These are phyloP conservation scores for Marronus borbonicus DNA, from an alignment of 2,888 invertebrate species.

Conservation along the genomic window DNA sequence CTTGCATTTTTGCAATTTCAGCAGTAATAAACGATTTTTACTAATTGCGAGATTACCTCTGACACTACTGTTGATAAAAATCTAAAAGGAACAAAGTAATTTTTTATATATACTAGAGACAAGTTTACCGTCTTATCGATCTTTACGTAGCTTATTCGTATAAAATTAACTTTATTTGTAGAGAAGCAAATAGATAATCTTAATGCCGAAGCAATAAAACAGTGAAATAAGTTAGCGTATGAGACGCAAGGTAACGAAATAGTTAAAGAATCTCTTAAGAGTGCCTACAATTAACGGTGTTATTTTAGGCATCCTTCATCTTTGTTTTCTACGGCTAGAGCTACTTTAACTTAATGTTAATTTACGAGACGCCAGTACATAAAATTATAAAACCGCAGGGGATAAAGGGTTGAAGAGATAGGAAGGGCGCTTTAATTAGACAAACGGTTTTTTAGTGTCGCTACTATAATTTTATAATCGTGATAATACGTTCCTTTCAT, in stretches of 20 bases:
- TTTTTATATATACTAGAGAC: no score
- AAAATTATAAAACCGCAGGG: slow-evolving; percentile 22
- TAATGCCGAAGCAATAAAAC: not conserved
- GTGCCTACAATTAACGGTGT: not conserved
- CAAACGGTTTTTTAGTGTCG: not conserved
- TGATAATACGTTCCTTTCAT: no score
- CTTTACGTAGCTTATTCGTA: not conserved
- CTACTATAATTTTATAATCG: not conserved
- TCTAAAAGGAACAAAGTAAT: no score
- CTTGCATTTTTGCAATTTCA: no score
- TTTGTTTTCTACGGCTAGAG: not conserved
- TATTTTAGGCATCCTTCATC: not conserved
- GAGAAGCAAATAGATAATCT: not conserved
- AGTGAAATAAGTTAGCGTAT: not conserved
- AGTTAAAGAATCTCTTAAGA: not conserved
- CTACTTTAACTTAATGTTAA: not conserved
- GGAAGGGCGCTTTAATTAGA: not conserved
- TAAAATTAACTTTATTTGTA: slow-evolving; percentile 15
- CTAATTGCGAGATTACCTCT: no score
- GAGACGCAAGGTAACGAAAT: not conserved
- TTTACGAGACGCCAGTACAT: not conserved
- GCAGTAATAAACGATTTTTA: no score
- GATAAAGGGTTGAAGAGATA: not conserved
- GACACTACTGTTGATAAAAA: no score
- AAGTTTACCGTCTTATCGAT: not conserved